phyloP scores from a whole-genome alignment of 2,888 invertebrate species.

The Pycnomerus fuliginosus region DNA sequence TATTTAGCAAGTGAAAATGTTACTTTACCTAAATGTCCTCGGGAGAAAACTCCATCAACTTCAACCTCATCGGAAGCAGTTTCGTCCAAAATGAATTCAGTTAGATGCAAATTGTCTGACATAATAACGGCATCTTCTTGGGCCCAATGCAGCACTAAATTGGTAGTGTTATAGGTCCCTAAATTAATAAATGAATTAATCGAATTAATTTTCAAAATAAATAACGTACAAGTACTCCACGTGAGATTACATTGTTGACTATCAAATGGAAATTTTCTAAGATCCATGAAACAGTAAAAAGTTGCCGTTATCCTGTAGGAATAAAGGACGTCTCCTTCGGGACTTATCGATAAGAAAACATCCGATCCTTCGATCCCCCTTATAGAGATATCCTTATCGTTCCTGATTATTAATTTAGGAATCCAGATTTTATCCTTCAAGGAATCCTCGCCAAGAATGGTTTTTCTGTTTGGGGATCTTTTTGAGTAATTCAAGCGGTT shows the following conservation, averaged over 20 bases:
- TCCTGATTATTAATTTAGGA: slow-evolving; percentile 79
- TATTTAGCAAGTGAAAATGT: slow-evolving; percentile 25
- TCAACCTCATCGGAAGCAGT: too few relatives aligned
- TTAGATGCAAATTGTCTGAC: slow-evolving; percentile 74
- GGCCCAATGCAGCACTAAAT: slow-evolving; percentile 75
- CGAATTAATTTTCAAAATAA: too few relatives aligned
- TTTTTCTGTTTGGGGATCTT: slow-evolving; percentile 66
- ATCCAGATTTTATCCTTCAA: slow-evolving; percentile 76
- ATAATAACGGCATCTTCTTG: slow-evolving; percentile 67
- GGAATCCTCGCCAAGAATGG: slow-evolving; percentile 71
- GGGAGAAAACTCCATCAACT: too few relatives aligned
- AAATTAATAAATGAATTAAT: too few relatives aligned
- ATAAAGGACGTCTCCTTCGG: slow-evolving; percentile 77
- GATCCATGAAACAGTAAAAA: slow-evolving; percentile 81
- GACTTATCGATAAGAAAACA: slow-evolving; percentile 76
- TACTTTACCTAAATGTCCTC: too few relatives aligned
- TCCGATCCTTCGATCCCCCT: slow-evolving; percentile 79
- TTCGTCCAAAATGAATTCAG: slow-evolving; percentile 75
- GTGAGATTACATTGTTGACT: slow-evolving; percentile 78
- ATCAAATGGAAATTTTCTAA: slow-evolving; percentile 86
- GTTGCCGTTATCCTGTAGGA: slow-evolving; percentile 78
- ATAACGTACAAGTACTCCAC: slow-evolving; percentile 75
- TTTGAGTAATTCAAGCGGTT: slow-evolving; percentile 67
- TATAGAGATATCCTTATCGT: slow-evolving; percentile 71
- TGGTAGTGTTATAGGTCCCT: slow-evolving; percentile 84